Evolutionary conservation across 1,140 invertebrate genomes (phyloP).

Genomic region (Drosophila fuyamai): DNA sequence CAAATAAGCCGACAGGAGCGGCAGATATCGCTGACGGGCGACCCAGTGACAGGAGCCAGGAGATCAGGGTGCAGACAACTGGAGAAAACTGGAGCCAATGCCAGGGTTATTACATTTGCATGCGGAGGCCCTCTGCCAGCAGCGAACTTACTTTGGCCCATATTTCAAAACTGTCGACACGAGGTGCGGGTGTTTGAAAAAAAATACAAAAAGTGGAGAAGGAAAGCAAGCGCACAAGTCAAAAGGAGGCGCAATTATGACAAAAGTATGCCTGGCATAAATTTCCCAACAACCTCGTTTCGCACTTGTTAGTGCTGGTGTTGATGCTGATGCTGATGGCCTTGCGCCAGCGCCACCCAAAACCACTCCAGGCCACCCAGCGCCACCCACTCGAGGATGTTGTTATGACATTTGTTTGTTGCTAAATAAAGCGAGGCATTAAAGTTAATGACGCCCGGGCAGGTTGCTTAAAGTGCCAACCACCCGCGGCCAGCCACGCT

Average conservation of each 20-base stretch:
- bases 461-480: constrained; percentile 81
- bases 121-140: constrained; percentile 16
- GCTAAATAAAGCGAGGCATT: constrained; percentile 80
- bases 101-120: constrained; percentile 72
- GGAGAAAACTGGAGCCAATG: constrained; percentile 26
- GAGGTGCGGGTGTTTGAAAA: constrained; percentile 17
- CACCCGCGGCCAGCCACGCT: constrained; percentile 57
- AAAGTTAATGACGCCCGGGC: constrained; percentile 81
- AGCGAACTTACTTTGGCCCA: constrained; percentile 57
- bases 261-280: constrained; percentile 81
- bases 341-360: constrained; percentile 13
- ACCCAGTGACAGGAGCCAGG: constrained; percentile 46
- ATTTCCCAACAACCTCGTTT: constrained; percentile 71
- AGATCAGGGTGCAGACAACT: background rate
- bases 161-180: constrained; percentile 80
- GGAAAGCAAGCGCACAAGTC: constrained; percentile 55
- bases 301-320: constrained; percentile 69
- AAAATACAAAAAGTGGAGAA: constrained; percentile 16
- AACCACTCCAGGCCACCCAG: constrained; percentile 3
- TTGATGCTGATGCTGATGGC: constrained; percentile 39
- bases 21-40: constrained; percentile 67
- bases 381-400: constrained; percentile 44
- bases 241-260: constrained; percentile 79
- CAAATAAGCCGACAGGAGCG: constrained; percentile 75
- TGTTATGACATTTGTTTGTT: constrained; percentile 82